A percentile compares a stretch with the other conserved stretches of the same genome.
phyloP scores from a whole-genome alignment of 2,888 invertebrate genomes.

The Sabatieria punctata region DNA sequence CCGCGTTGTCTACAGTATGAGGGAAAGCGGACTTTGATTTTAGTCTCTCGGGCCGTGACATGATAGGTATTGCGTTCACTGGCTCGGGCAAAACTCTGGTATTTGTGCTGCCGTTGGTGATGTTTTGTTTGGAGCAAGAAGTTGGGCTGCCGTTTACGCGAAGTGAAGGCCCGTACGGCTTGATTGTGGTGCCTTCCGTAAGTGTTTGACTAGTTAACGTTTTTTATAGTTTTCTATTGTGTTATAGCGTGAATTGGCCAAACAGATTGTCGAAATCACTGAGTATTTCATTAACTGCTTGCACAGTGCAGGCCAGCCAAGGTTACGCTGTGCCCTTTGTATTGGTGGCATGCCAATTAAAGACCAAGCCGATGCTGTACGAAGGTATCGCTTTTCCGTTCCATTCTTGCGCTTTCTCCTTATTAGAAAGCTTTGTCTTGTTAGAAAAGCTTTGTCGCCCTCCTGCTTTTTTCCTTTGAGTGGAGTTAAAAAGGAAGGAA shows the following conservation, averaged over 20 bases:
- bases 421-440: not conserved
- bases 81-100: conserved; percentile 97
- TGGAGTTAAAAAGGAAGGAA: conserved; percentile 1
- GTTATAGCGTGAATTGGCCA: conserved; percentile 65
- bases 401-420: conserved; percentile 10
- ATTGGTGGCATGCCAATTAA: conserved; percentile 89
- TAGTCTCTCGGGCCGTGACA: conserved; percentile 74
- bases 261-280: conserved; percentile 84
- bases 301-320: conserved; percentile 52
- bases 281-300: conserved; percentile 59
- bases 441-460: not conserved
- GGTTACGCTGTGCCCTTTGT: conserved; percentile 69
- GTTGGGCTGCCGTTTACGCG: conserved; percentile 63
- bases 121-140: conserved; percentile 94
- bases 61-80: conserved; percentile 97
- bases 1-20: conserved; percentile 3
- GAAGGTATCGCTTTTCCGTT: conserved; percentile 41
- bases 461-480: not conserved
- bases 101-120: conserved; percentile 80
- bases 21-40: no score
- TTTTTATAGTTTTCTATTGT: not conserved
- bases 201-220: not conserved
- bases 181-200: conserved; percentile 81
- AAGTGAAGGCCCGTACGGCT: conserved; percentile 51
- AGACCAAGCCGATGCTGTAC: conserved; percentile 74